phyloP scores from a whole-genome alignment of 2,888 invertebrate genomes.

The Resseliella maxima region DNA sequence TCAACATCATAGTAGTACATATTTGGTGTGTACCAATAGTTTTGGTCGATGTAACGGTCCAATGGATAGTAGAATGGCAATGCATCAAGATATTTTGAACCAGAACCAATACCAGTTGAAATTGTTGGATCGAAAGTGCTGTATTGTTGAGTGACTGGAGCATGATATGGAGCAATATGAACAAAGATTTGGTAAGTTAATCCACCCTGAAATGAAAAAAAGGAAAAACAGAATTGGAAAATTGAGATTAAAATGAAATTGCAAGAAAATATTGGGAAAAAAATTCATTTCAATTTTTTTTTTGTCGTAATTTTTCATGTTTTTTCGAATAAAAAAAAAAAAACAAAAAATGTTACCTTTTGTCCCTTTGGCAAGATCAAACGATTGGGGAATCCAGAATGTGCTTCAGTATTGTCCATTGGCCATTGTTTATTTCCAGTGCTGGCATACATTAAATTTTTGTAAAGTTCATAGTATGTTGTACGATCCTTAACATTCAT shows the following conservation, averaged over 20 bases:
- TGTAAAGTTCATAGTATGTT: slow-evolving; percentile 74
- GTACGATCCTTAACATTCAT: slow-evolving; percentile 74
- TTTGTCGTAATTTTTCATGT: too few species aligned
- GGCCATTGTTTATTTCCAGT: slow-evolving; percentile 70
- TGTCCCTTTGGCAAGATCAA: slow-evolving; percentile 79
- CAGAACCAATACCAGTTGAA: slow-evolving; percentile 70
- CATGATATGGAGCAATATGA: slow-evolving; percentile 72
- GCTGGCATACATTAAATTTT: slow-evolving; percentile 72
- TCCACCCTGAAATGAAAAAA: slow-evolving; percentile 68
- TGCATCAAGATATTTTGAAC: slow-evolving; percentile 71
- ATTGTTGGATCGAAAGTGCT: slow-evolving; percentile 69
- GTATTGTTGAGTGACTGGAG: slow-evolving; percentile 68
- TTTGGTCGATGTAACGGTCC: slow-evolving; percentile 74
- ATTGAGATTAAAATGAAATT: too few species aligned
- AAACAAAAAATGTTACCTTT: too few species aligned
- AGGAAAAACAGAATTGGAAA: too few species aligned
- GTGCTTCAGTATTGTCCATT: slow-evolving; percentile 70
- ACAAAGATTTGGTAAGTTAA: slow-evolving; percentile 75
- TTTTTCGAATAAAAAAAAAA: too few species aligned
- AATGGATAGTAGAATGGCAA: slow-evolving; percentile 80
- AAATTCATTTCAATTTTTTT: too few species aligned
- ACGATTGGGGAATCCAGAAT: slow-evolving; percentile 78
- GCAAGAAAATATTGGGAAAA: too few species aligned
- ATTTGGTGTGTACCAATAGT: slow-evolving; percentile 75
- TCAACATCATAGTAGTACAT: slow-evolving; percentile 75